Evolutionary conservation across 1,140 invertebrate species (phyloP), one percentile per base, ranked within the genome.

Genomic region (Caenorhabditis briggsae): DNA sequence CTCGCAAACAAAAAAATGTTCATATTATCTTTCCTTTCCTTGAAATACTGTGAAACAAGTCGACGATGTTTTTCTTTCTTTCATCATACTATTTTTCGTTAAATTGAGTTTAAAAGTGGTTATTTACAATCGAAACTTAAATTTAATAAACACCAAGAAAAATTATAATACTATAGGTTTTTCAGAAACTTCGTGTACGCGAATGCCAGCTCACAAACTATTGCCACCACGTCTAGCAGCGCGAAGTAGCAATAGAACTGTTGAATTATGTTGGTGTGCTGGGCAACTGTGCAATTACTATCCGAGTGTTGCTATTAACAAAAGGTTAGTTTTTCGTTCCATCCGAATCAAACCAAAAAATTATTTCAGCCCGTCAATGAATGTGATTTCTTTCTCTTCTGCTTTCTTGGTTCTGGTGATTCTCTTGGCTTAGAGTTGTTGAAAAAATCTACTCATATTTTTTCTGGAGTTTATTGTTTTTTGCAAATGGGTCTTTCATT

Each of bases 251-350:
- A 85, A 85, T 48, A 16, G 84, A n/a, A 85, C 48, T 6, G 64
- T 85, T 14, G 64, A 85, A 48, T 16, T 85, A n/a, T 85, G 84
- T 64, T 85, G 65, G 61, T 85, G 84, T 78, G 65, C 65, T 14
- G 84, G 84, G 11, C 61, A 85, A 43, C 65, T 85, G 20, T 85
- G 84, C 25, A 85, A 85, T 25, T 50, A 85, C 25, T 85, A 74
- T 43, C 84, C 84, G 6, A 65, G 61, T 46, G 84, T 85, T 33
- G 61, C 84, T 12, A 64, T 70, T 9, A 85, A 74, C 46, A 20
- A 48, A 11, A 65, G 65, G 84, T 85, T 50, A 18, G 46, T 14
- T 43, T 43, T 58, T n/a, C 0, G 14, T 1, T 70, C 46, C n/a
- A 6, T 50, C 41, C 23, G 18, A 46, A 46, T 46, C n/a, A 18